phyloP scores from a whole-genome alignment of 2,888 invertebrate genomes.

The Apamea anceps region DNA sequence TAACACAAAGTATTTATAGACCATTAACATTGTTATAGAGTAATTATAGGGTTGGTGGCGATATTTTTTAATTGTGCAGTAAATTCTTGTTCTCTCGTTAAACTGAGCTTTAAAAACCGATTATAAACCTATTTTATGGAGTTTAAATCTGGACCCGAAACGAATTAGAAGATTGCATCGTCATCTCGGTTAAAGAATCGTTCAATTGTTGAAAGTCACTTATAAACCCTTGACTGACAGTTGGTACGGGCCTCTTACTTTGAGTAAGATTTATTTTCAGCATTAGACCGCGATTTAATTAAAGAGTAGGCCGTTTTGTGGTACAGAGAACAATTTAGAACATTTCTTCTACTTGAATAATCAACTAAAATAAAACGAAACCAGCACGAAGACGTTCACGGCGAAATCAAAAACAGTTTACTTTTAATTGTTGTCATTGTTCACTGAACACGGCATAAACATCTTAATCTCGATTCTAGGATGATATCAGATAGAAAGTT shows the following conservation, averaged over 20 bases:
- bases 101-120: background rate
- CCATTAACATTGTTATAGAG: conserved; percentile 12
- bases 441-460: conserved; percentile 47
- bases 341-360: conserved; percentile 15
- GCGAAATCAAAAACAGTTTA: conserved; percentile 28
- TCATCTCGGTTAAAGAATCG: background rate
- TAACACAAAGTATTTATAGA: conserved; percentile 12
- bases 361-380: conserved; percentile 26
- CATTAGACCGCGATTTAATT: conserved; percentile 26
- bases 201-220: background rate
- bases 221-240: background rate
- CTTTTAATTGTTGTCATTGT: conserved; percentile 45
- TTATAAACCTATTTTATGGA: background rate
- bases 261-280: conserved; percentile 35
- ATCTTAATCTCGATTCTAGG: conserved; percentile 26
- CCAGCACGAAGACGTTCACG: conserved; percentile 7
- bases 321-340: conserved; percentile 10
- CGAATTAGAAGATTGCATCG: background rate
- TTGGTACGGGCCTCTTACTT: background rate
- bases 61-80: conserved; percentile 22
- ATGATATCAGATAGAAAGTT: conserved; percentile 36
- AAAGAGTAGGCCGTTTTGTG: background rate
- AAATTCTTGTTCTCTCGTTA: conserved; percentile 7
- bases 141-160: background rate
- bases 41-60: background rate